phyloP scores from a whole-genome alignment of 2,888 invertebrate genomes.

The Oxystoma pomonae region DNA sequence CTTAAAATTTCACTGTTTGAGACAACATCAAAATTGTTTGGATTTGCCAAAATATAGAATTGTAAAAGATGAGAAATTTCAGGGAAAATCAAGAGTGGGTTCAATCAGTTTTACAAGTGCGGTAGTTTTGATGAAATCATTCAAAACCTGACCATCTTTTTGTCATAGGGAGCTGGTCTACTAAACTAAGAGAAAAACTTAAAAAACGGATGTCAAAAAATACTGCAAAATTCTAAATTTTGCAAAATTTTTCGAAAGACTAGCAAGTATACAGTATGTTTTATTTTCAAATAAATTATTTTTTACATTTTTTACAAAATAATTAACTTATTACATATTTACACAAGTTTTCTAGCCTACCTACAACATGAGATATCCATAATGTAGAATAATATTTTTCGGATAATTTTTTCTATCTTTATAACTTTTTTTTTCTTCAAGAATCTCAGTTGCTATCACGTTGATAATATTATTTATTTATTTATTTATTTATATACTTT shows the following conservation, averaged over 20 bases:
- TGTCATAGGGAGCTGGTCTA: too few relatives aligned
- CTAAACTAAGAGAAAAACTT: neutral
- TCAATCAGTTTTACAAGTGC: too few relatives aligned
- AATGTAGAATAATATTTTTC: too few relatives aligned
- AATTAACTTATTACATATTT: neutral
- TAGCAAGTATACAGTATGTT: neutral
- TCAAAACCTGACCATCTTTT: too few relatives aligned
- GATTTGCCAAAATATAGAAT: too few relatives aligned
- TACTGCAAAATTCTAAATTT: neutral
- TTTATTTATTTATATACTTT: too few relatives aligned
- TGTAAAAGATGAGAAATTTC: too few relatives aligned
- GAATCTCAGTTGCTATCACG: neutral
- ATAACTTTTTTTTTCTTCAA: neutral
- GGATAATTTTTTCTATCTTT: neutral
- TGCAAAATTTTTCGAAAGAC: neutral
- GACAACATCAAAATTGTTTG: too few relatives aligned
- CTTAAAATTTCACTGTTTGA: too few relatives aligned
- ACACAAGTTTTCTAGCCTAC: neutral
- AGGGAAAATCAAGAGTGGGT: too few relatives aligned
- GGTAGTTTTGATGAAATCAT: too few relatives aligned
- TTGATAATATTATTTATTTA: neutral
- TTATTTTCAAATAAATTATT: neutral
- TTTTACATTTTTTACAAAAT: neutral
- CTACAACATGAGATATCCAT: neutral
- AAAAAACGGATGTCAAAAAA: neutral